A percentile compares a stretch with the other conserved stretches of the same genome.
These are phyloP conservation scores for Ictalurus punctatus DNA, from an alignment of 2,113 vertebrate genomes.

Conservation along the genomic window DNA sequence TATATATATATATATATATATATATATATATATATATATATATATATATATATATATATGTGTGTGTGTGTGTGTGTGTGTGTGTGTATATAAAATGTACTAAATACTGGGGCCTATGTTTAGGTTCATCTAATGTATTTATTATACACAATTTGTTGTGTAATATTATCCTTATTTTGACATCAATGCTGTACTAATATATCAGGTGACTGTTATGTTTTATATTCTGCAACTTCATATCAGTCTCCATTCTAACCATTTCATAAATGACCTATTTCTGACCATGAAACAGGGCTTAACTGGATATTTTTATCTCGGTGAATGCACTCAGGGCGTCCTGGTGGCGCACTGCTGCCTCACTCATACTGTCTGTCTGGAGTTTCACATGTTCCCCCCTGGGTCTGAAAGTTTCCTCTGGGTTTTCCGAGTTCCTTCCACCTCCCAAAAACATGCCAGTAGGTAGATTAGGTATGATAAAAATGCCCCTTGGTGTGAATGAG, in stretches of 20 bases:
- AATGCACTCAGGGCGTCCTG: slow-evolving; percentile 1
- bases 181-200: background rate
- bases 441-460: background rate
- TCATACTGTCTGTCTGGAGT: slow-evolving; percentile 3
- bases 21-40: too few species aligned
- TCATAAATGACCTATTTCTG: slow-evolving; percentile 6
- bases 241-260: background rate
- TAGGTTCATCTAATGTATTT: background rate
- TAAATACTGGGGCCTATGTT: background rate
- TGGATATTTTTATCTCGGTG: slow-evolving; percentile 15
- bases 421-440: background rate
- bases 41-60: too few species aligned
- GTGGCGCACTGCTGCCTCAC: slow-evolving; percentile 3
- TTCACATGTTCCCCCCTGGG: background rate
- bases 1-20: too few species aligned
- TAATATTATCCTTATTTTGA: background rate
- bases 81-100: too few species aligned
- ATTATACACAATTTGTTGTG: background rate
- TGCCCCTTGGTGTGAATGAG: too few species aligned
- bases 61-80: too few species aligned
- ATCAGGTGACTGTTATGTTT: background rate
- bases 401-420: background rate
- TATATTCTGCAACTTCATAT: slow-evolving; percentile 8
- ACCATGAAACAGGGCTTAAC: slow-evolving; percentile 21
- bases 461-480: background rate